Conservation (phyloP, 2,888 invertebrate genomes). For the Melipona beecheii region DNA sequence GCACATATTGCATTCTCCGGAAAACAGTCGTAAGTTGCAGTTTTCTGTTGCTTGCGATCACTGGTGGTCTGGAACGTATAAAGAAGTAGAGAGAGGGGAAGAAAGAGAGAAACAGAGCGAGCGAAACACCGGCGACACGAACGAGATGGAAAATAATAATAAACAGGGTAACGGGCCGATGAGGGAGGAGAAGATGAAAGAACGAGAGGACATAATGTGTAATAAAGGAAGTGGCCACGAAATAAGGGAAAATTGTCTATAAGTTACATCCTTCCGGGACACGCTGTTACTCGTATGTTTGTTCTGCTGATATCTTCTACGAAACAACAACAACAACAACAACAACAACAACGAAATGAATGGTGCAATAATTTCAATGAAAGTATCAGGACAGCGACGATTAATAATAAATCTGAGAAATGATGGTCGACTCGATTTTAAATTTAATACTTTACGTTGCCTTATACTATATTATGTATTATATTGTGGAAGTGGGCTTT, state of each 20-base stretch:
- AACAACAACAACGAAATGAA: neutral
- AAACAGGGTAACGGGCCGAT: conserved; percentile 33
- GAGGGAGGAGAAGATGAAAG: conserved; percentile 44
- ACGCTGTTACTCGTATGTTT: neutral
- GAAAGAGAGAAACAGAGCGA: neutral
- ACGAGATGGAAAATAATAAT: conserved; percentile 6
- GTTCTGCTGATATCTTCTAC: conserved; percentile 7
- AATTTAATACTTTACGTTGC: neutral
- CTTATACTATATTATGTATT: too few relatives aligned
- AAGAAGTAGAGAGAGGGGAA: neutral
- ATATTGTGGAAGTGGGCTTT: neutral
- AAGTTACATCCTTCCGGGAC: conserved; percentile 26
- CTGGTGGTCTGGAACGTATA: conserved; percentile 30
- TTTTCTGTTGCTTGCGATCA: conserved; percentile 42
- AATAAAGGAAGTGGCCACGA: conserved; percentile 49
- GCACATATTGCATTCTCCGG: conserved; percentile 4
- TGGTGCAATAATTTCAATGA: neutral
- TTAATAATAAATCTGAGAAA: neutral
- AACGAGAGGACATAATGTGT: conserved; percentile 47
- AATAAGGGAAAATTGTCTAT: conserved; percentile 49
- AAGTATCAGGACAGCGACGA: neutral
- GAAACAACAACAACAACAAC: neutral
- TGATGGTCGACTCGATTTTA: neutral
- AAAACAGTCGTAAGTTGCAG: conserved; percentile 30
- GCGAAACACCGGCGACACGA: neutral